phyloP scores from a whole-genome alignment of 2,888 invertebrate genomes.

The Malthinus seriepunctatus region DNA sequence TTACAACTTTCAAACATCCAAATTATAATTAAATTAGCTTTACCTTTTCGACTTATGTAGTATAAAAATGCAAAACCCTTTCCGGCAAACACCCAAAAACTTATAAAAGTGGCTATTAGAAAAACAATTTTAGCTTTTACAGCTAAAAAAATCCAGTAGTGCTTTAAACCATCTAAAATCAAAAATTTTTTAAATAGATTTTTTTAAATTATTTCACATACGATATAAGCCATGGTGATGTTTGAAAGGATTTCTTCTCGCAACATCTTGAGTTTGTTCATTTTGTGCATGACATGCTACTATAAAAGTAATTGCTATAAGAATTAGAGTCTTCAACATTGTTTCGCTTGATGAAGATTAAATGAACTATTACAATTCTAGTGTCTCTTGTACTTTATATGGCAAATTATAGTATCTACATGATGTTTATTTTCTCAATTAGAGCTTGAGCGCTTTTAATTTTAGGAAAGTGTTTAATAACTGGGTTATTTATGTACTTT shows the following conservation, averaged over 20 bases:
- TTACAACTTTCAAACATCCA: neutral
- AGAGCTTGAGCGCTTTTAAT: conserved; percentile 11
- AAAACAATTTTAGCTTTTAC: conserved; percentile 48
- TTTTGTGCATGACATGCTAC: conserved; percentile 9
- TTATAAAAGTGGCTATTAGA: conserved; percentile 45
- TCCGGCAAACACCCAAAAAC: conserved; percentile 44
- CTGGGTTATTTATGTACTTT: neutral
- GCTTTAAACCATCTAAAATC: conserved; percentile 40
- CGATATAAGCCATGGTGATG: conserved; percentile 14
- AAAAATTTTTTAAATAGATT: conserved; percentile 4
- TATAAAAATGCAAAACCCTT: conserved; percentile 46
- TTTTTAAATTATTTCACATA: neutral
- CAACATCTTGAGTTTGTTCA: conserved; percentile 1
- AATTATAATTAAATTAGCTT: neutral
- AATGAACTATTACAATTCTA: neutral
- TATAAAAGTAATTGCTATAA: conserved; percentile 7
- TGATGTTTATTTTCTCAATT: conserved; percentile 8
- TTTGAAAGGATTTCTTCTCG: conserved; percentile 13
- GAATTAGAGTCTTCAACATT: conserved; percentile 4
- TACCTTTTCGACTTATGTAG: conserved; percentile 21
- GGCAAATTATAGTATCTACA: conserved; percentile 1
- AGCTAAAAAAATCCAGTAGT: conserved; percentile 47
- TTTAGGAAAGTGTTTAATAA: neutral
- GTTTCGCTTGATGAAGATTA: neutral
- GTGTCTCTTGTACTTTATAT: conserved; percentile 1